Evolutionary conservation across 2,113 vertebrate species (phyloP).

Genomic region (Monopterus albus): DNA sequence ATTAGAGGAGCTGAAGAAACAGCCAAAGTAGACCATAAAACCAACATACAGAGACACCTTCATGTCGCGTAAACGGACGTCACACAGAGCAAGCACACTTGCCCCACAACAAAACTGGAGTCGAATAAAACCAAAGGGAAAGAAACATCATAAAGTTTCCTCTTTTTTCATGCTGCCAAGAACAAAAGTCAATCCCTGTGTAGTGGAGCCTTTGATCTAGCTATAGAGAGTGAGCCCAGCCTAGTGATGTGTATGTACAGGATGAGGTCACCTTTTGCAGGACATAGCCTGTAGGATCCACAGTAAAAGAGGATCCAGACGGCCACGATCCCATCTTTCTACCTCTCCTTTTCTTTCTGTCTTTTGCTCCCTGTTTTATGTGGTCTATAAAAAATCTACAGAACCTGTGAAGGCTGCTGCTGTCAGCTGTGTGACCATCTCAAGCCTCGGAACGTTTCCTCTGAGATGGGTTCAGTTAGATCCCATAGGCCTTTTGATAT

Average conservation of each 20-base stretch:
- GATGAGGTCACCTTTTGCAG: slow-evolving; percentile 15
- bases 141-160: slow-evolving; percentile 56
- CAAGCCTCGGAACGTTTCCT: too few relatives aligned
- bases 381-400: slow-evolving; percentile 33
- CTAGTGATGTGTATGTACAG: slow-evolving; percentile 31
- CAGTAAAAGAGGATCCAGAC: slow-evolving; percentile 9
- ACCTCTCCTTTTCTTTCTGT: neutral
- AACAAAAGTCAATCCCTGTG: slow-evolving; percentile 54
- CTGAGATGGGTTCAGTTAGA: slow-evolving; percentile 10
- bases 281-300: slow-evolving; percentile 35
- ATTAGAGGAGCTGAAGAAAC: slow-evolving; percentile 31
- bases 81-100: slow-evolving; percentile 24
- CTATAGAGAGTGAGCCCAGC: slow-evolving; percentile 15
- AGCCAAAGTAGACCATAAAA: slow-evolving; percentile 10
- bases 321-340: neutral
- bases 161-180: slow-evolving; percentile 58
- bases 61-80: slow-evolving; percentile 21
- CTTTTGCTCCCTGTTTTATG: slow-evolving; percentile 23
- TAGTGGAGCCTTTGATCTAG: slow-evolving; percentile 55
- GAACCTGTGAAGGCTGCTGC: slow-evolving; percentile 26
- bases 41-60: slow-evolving; percentile 27
- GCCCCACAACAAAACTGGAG: slow-evolving; percentile 29
- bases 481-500: slow-evolving; percentile 1
- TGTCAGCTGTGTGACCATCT: slow-evolving; percentile 42
- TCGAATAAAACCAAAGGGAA: slow-evolving; percentile 58